These are phyloP conservation scores for Leuciscus waleckii DNA, from an alignment of 2,797 vertebrate genomes.

Conservation along the genomic window DNA sequence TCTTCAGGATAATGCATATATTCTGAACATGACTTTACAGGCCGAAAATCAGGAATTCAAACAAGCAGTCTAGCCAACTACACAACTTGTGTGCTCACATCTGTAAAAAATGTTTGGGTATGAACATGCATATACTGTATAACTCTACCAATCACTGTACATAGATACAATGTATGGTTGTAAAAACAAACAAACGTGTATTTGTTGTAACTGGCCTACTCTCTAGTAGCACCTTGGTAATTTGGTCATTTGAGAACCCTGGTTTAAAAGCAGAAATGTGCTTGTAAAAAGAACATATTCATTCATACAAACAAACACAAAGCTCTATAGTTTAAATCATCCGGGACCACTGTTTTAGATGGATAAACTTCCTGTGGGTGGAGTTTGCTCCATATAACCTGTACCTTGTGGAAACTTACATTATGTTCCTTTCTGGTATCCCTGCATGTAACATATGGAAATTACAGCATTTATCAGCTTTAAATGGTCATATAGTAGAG, in stretches of 20 bases:
- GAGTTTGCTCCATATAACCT: background rate
- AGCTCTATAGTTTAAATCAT: background rate
- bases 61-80: background rate
- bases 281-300: background rate
- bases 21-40: background rate
- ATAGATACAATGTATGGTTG: background rate
- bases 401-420: background rate
- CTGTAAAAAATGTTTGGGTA: background rate
- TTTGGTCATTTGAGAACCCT: background rate
- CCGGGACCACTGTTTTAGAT: background rate
- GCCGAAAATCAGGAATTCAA: slow-evolving; percentile 2
- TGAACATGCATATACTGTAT: background rate
- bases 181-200: background rate
- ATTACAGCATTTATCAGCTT: background rate
- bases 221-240: background rate
- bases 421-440: background rate
- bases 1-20: background rate
- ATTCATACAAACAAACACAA: background rate
- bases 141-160: background rate
- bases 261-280: background rate
- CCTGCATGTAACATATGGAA: background rate
- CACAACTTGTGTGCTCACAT: background rate
- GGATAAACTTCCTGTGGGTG: background rate
- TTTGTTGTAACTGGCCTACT: background rate
- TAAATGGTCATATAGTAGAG: background rate